A percentile compares a stretch with the other conserved stretches of the same genome.
phyloP scores from a whole-genome alignment of 1,140 invertebrate species.

The Ostrea denselamellosa region DNA sequence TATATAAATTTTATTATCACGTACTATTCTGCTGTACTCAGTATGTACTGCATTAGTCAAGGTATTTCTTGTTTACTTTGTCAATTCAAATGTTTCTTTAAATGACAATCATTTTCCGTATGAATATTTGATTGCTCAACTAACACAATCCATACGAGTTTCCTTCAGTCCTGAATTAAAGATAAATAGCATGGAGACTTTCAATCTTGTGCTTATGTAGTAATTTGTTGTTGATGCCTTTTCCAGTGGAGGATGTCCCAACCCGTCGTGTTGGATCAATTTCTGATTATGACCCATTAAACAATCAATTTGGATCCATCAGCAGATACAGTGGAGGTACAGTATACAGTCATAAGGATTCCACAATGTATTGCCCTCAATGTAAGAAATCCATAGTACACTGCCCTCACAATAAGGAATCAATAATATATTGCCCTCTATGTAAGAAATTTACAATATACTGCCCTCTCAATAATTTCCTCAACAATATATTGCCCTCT shows the following conservation, averaged over 20 bases:
- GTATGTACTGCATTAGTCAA: background rate
- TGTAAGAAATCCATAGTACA: no score
- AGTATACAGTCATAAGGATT: background rate
- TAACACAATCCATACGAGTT: background rate
- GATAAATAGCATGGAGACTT: background rate
- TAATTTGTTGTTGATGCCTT: slow-evolving; percentile 18
- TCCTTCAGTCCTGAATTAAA: no score
- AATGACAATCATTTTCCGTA: background rate
- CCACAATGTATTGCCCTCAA: no score
- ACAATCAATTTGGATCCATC: slow-evolving; percentile 91
- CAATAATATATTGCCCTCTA: no score
- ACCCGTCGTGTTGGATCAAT: slow-evolving; percentile 91
- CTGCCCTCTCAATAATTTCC: no score
- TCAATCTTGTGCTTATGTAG: background rate
- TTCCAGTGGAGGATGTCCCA: slow-evolving; percentile 64
- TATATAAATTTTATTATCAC: no score
- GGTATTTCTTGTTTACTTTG: background rate
- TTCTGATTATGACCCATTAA: slow-evolving; percentile 96
- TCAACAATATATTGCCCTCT: no score
- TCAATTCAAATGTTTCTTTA: background rate
- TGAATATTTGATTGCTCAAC: background rate
- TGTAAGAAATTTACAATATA: no score
- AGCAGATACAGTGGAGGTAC: slow-evolving; percentile 69
- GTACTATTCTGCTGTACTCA: no score
- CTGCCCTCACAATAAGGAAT: no score